Base-by-base conservation (phyloP, 1,140 invertebrate species). In the Hylyphantes graminicola region DNA sequence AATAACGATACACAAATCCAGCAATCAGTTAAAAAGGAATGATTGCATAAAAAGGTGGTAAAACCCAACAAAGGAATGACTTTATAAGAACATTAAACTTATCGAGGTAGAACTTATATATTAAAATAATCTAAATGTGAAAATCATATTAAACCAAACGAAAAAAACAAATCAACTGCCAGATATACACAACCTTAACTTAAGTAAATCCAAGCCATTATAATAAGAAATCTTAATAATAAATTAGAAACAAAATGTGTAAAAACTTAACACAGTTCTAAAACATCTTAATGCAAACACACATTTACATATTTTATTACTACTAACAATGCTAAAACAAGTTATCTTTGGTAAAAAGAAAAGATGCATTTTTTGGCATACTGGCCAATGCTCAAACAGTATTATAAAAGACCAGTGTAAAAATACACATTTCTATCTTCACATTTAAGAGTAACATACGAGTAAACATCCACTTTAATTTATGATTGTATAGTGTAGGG, bases 381-480 rank as follows among this genome's bases (percentile, higher is more conserved):
- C 73, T 77, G 72, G 80, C 80, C 80, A 83, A 77, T 59, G 64
- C 61, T 70, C 53, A 55, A 76, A 68, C 73, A 77, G 11, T 61
- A 70, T 85, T 81, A 76, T 76, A 83, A 85, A 64, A 77, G 72
- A 85, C 65, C 61, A 75, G 72, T 85, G 82, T 77, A 85, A 85
- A 85, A 85, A 85, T 85, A 85, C 73, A 77, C 76, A 77, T 68
- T 83, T 77, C 21, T 85, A 68, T 68, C 74, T 70, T 67, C 21
- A 67, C 35, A 59, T 65, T 35, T 85, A 85, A 70, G 82, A 67
- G 17, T 77, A 85, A 70, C 72, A 83, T 68, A 75, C 70, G 54
- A 70, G 54, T 81, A 63, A 81, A 81, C 57, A 59, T 70, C 12
- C n/a, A 81, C 79, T 73, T 83, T 70, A 83, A 83, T 67, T 64